These are phyloP conservation scores for Myiothlypis coronata DNA, from an alignment of 2,797 vertebrate species.

Conservation along the genomic window DNA sequence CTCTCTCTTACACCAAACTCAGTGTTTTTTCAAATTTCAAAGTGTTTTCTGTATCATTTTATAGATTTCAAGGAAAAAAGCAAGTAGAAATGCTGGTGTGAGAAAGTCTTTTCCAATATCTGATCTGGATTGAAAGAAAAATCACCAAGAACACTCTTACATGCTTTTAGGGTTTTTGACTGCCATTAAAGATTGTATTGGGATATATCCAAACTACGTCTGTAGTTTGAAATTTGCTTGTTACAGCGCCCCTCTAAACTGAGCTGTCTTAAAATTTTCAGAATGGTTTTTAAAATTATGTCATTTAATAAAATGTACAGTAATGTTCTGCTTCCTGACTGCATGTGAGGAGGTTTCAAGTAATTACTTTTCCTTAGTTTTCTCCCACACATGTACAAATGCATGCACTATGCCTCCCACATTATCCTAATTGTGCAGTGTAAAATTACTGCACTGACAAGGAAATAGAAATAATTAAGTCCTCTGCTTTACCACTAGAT, in stretches of 20 bases:
- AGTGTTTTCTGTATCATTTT: neutral
- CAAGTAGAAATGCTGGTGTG: neutral
- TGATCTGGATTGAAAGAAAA: neutral
- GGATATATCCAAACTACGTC: neutral
- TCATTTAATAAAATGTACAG: neutral
- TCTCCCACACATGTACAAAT: slow-evolving; percentile 23
- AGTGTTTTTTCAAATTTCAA: neutral
- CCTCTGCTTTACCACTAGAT: neutral
- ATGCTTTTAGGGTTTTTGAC: neutral
- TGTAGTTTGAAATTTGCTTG: neutral
- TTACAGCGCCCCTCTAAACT: neutral
- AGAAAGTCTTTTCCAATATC: neutral
- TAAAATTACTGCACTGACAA: slow-evolving; percentile 12
- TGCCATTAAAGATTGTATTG: neutral
- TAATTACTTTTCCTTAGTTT: neutral
- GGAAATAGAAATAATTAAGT: slow-evolving; percentile 32
- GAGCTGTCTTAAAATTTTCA: neutral
- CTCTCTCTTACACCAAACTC: neutral
- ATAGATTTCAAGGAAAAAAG: neutral
- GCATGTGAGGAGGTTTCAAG: neutral
- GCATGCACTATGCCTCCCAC: neutral
- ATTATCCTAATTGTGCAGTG: neutral
- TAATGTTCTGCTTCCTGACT: neutral
- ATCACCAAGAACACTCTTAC: neutral
- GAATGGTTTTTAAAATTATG: neutral